Evolutionary conservation across 2,888 invertebrate genomes (phyloP).

Genomic region (Nezara viridula): DNA sequence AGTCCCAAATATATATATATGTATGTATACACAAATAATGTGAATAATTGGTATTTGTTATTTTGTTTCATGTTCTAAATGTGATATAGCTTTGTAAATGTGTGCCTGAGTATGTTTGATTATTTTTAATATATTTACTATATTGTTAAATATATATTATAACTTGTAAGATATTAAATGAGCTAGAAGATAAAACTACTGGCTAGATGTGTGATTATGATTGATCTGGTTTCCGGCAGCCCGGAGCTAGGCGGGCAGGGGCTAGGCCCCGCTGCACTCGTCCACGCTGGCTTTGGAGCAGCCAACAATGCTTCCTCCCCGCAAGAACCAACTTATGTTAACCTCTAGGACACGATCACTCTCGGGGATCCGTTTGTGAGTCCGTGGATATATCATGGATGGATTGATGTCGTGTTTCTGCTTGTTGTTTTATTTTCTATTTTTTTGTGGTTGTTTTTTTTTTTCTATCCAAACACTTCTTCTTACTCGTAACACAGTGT

Average conservation of each 20-base stretch:
- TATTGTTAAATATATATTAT: background rate
- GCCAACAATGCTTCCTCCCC: slow-evolving; percentile 67
- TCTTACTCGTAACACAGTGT: slow-evolving; percentile 44
- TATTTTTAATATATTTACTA: background rate
- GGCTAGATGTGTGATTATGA: slow-evolving; percentile 41
- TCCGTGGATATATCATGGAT: slow-evolving; percentile 61
- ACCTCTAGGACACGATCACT: slow-evolving; percentile 78
- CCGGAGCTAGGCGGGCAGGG: slow-evolving; percentile 66
- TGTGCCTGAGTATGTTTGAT: background rate
- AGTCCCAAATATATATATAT: background rate
- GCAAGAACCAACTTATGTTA: slow-evolving; percentile 93
- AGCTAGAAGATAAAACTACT: background rate
- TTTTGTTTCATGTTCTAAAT: slow-evolving; percentile 4
- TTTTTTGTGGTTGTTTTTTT: slow-evolving; percentile 64
- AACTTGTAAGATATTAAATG: slow-evolving; percentile 24
- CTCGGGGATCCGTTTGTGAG: slow-evolving; percentile 66
- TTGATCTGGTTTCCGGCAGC: slow-evolving; percentile 63
- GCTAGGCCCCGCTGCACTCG: slow-evolving; percentile 65
- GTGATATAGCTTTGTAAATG: slow-evolving; percentile 2
- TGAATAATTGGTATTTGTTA: background rate
- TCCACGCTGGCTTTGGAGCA: slow-evolving; percentile 66
- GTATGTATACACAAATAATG: background rate
- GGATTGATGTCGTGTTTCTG: slow-evolving; percentile 62
- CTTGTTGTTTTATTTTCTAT: slow-evolving; percentile 64
- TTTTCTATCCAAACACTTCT: slow-evolving; percentile 66